Conservation (phyloP, 1,140 invertebrate genomes). For the Drosophila asahinai region DNA sequence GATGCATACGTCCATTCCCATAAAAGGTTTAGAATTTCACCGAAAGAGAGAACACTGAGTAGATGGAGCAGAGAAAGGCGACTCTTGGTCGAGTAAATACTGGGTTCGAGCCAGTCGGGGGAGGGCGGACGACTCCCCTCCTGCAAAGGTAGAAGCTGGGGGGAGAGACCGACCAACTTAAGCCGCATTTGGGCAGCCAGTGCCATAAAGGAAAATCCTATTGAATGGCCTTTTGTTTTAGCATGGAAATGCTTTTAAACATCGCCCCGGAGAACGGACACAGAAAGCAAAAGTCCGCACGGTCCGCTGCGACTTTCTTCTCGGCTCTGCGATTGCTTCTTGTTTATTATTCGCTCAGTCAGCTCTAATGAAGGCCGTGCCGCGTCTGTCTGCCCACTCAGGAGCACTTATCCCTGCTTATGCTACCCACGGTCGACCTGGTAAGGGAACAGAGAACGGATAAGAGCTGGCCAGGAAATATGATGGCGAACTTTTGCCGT, state of each 20-base stretch:
- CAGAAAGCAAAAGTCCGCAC: slow-evolving; percentile 49
- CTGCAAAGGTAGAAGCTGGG: neutral
- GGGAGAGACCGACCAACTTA: slow-evolving; percentile 27
- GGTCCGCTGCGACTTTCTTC: slow-evolving; percentile 28
- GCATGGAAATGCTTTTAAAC: slow-evolving; percentile 80
- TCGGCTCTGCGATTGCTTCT: slow-evolving; percentile 34
- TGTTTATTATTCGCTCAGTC: slow-evolving; percentile 56
- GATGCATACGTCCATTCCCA: slow-evolving; percentile 4
- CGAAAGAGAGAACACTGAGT: slow-evolving; percentile 19
- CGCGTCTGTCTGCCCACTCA: slow-evolving; percentile 25
- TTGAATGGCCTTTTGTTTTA: slow-evolving; percentile 64
- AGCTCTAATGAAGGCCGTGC: slow-evolving; percentile 47
- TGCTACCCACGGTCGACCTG: slow-evolving; percentile 21
- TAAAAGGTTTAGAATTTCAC: slow-evolving; percentile 77
- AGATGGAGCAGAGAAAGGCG: slow-evolving; percentile 30
- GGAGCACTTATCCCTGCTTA: slow-evolving; percentile 57
- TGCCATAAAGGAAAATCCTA: slow-evolving; percentile 54
- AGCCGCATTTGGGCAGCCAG: slow-evolving; percentile 77
- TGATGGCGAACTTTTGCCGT: slow-evolving; percentile 53
- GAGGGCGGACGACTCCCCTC: neutral
- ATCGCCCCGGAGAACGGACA: slow-evolving; percentile 21
- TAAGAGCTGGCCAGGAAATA: slow-evolving; percentile 26
- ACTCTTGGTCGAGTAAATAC: slow-evolving; percentile 59
- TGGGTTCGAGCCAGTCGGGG: slow-evolving; percentile 20
- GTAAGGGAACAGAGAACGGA: neutral